Conservation (phyloP, 2,113 vertebrate genomes). For the Columba livia region DNA sequence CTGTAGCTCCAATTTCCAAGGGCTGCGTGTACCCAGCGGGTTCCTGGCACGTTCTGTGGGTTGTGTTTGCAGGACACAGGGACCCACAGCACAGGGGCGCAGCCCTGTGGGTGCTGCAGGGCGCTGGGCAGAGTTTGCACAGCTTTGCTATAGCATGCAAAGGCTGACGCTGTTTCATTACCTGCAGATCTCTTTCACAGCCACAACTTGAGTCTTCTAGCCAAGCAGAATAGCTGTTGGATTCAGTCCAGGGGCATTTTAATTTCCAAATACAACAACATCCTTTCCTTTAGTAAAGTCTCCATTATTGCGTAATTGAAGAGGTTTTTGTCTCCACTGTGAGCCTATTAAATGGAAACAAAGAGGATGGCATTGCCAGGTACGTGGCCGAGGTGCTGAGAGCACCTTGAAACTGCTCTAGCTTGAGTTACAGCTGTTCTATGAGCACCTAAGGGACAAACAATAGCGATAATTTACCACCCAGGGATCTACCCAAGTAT, state of each 20-base stretch:
- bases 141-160: not conserved
- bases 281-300: not conserved
- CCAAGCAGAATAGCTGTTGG: not conserved
- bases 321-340: not conserved
- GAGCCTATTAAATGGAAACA: not conserved
- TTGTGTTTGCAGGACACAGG: fast-evolving
- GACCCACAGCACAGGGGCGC: not conserved
- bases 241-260: not conserved
- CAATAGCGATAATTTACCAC: not conserved
- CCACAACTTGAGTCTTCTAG: not conserved
- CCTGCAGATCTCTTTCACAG: not conserved
- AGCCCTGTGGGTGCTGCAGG: not conserved
- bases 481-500: no score
- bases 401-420: not conserved
- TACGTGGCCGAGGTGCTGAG: not conserved
- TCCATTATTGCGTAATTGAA: not conserved
- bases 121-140: not conserved
- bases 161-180: not conserved
- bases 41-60: not conserved
- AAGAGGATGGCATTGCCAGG: not conserved
- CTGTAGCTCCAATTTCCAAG: not conserved
- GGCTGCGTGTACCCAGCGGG: not conserved
- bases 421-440: not conserved
- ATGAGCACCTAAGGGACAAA: not conserved
- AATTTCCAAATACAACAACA: not conserved